Percentiles rank a stretch among this genome's conserved stretches.
These are phyloP conservation scores for Montipora cactus DNA, from an alignment of 64 coral and sea anemone genomes.

Conservation along the genomic window DNA sequence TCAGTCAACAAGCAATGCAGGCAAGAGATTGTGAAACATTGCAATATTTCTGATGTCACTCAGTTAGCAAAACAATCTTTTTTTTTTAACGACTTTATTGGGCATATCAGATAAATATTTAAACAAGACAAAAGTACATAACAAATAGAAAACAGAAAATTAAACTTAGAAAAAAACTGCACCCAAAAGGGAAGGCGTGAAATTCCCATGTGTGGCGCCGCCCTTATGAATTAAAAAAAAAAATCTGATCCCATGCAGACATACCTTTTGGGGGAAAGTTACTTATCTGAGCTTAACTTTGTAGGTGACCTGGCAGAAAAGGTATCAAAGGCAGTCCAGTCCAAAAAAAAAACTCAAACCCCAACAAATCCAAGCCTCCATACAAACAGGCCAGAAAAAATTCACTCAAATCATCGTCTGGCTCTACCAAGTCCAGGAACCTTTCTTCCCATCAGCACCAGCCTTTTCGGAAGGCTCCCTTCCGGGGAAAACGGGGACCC, in stretches of 20 bases:
- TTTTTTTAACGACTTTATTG: too few relatives aligned
- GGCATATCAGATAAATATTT: too few relatives aligned
- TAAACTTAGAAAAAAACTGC: too few relatives aligned
- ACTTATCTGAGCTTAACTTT: background rate
- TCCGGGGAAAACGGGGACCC: background rate
- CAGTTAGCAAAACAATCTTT: slow-evolving; percentile 8
- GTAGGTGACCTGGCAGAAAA: slow-evolving; percentile 18
- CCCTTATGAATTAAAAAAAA: too few relatives aligned
- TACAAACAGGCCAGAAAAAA: background rate
- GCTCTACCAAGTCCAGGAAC: background rate
- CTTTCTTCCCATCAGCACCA: background rate
- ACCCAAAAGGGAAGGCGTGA: too few relatives aligned
- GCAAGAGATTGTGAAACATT: background rate
- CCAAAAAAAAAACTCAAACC: background rate
- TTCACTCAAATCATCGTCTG: background rate
- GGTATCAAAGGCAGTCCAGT: background rate
- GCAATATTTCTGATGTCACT: slow-evolving; percentile 4
- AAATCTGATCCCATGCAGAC: too few relatives aligned
- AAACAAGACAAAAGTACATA: too few relatives aligned
- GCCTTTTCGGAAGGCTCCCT: background rate
- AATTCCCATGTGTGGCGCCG: too few relatives aligned
- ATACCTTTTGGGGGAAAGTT: too few relatives aligned
- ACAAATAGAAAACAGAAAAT: too few relatives aligned
- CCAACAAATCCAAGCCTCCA: too few relatives aligned
- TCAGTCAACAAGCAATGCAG: background rate